Percentiles rank a stretch among this genome's conserved stretches.
Conservation (phyloP, 2,888 invertebrate species). For the Athalia circularis region DNA sequence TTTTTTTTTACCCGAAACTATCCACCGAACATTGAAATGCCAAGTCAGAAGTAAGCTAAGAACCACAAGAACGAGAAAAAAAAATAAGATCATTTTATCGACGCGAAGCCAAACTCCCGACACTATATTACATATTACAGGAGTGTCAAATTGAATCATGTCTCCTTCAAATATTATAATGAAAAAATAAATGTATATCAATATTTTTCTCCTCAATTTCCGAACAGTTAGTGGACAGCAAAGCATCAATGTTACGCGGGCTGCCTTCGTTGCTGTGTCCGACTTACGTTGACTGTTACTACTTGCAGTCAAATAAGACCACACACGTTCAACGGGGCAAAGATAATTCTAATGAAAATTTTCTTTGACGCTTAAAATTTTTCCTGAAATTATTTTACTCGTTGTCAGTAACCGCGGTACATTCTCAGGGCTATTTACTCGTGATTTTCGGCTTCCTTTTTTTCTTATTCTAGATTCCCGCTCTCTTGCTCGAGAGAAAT, state of each 20-base stretch:
- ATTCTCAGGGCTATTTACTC: not conserved
- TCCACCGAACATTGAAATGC: not conserved
- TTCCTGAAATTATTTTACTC: not conserved
- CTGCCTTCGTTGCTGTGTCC: slow-evolving; percentile 26
- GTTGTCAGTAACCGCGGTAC: not conserved
- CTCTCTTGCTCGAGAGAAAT: not conserved
- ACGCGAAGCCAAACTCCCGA: not conserved
- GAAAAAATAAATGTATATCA: not conserved
- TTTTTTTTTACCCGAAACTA: too few relatives aligned
- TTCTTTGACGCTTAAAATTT: not conserved
- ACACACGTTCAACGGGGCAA: slow-evolving; percentile 12
- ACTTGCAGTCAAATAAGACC: slow-evolving; percentile 20
- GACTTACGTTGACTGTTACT: slow-evolving; percentile 30
- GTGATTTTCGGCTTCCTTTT: not conserved
- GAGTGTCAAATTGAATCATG: slow-evolving; percentile 7
- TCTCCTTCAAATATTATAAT: not conserved
- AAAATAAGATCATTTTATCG: slow-evolving; percentile 16
- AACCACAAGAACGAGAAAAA: not conserved
- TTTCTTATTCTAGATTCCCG: not conserved
- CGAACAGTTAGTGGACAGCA: too few relatives aligned
- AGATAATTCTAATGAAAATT: slow-evolving; percentile 15
- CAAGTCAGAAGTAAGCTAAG: not conserved
- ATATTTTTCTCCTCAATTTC: not conserved
- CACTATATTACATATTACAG: not conserved
- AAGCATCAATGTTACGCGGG: slow-evolving; percentile 21